Conservation (phyloP, 2,888 invertebrate species). For the Drosophila demipolita region DNA sequence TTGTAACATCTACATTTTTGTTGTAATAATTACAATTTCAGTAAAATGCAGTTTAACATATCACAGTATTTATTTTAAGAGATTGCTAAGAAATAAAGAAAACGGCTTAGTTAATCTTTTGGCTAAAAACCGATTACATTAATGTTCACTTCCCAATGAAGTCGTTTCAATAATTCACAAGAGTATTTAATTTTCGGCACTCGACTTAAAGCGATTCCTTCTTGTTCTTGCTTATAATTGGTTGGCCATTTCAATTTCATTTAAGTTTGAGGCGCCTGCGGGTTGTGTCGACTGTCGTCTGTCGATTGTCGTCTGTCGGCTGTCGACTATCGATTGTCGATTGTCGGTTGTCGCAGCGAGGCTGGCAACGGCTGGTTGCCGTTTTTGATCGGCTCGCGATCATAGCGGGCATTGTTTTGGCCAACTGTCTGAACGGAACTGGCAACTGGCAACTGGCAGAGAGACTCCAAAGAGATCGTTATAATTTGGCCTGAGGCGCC, state of each 20-base stretch:
- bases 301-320: constrained; percentile 40
- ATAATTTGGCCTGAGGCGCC: constrained; percentile 73
- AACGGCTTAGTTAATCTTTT: not conserved
- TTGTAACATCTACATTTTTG: not conserved
- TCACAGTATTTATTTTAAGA: not conserved
- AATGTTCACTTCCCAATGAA: not conserved
- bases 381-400: constrained; percentile 53
- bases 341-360: constrained; percentile 57
- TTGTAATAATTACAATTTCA: not conserved
- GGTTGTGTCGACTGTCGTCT: constrained; percentile 66
- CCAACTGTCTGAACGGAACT: constrained; percentile 55
- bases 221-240: constrained; percentile 60
- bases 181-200: constrained; percentile 29
- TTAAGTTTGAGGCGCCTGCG: constrained; percentile 69
- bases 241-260: constrained; percentile 74
- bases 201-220: not conserved
- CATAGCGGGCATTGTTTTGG: constrained; percentile 63
- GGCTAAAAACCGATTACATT: not conserved
- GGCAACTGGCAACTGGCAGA: constrained; percentile 53
- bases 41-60: not conserved
- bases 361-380: constrained; percentile 28
- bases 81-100: not conserved
- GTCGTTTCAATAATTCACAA: not conserved
- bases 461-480: constrained; percentile 69
- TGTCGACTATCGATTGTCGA: constrained; percentile 56